These are phyloP conservation scores for Aselliscus stoliczkanus DNA, from an alignment of 2,797 vertebrate species.

Conservation along the genomic window DNA sequence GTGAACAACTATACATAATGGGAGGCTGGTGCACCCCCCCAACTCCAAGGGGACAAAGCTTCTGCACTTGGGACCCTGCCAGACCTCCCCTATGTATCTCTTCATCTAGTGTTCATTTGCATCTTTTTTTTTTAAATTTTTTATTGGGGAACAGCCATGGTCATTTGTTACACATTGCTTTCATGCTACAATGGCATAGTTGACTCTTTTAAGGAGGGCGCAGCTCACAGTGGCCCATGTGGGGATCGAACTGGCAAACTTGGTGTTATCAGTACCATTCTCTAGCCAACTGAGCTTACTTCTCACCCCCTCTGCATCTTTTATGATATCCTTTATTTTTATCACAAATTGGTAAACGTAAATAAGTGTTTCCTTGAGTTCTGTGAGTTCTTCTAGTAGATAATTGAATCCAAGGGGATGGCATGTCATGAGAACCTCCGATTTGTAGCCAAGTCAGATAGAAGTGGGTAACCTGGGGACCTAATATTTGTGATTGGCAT, in stretches of 20 bases:
- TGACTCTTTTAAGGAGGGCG: no score
- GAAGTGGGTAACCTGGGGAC: neutral
- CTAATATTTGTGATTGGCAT: neutral
- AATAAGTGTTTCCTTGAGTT: neutral
- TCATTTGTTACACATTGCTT: no score
- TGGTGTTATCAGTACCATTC: no score
- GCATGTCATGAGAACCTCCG: neutral
- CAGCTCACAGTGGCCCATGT: no score
- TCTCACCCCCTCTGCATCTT: neutral
- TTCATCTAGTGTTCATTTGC: neutral
- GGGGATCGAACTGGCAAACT: no score
- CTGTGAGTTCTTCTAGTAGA: neutral
- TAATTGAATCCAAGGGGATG: neutral
- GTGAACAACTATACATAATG: neutral
- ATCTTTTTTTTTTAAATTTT: neutral
- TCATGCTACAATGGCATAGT: no score
- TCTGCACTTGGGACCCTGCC: neutral
- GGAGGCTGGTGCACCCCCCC: neutral
- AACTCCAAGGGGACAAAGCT: neutral
- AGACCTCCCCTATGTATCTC: neutral
- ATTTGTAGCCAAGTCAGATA: neutral
- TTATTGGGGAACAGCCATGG: no score
- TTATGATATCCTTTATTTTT: neutral
- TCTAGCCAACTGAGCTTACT: no score
- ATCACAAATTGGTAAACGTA: neutral